Percentiles rank a stretch among this genome's conserved stretches.
Conservation (phyloP, 2,113 vertebrate genomes). For the Platysternon megacephalum region DNA sequence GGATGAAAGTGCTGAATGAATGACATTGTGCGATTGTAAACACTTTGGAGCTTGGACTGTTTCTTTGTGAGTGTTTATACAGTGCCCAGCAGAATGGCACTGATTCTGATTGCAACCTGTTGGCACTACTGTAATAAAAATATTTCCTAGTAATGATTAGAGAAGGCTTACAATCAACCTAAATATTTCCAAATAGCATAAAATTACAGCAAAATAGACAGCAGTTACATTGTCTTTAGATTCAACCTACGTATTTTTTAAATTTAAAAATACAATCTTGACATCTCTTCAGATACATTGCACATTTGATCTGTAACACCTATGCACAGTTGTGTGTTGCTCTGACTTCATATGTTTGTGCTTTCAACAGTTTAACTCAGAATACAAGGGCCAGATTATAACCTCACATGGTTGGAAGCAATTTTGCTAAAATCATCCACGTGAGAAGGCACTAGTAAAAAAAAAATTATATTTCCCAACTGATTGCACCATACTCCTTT, state of each 20-base stretch:
- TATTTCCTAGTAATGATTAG: not conserved
- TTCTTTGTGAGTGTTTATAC: not conserved
- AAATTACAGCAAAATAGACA: not conserved
- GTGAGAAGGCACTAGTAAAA: slow-evolving; percentile 32
- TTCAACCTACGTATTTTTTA: not conserved
- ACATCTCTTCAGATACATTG: not conserved
- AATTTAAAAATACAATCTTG: not conserved
- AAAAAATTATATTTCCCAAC: not conserved
- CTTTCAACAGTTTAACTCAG: slow-evolving; percentile 37
- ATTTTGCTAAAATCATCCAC: not conserved
- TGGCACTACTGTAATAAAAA: accelerated
- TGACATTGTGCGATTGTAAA: not conserved
- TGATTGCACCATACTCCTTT: slow-evolving; percentile 29
- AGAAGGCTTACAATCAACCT: not conserved
- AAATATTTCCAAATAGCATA: not conserved
- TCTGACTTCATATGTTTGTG: slow-evolving; percentile 5
- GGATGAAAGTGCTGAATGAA: not conserved
- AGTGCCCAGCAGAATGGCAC: not conserved
- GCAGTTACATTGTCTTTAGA: not conserved
- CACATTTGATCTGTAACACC: not conserved
- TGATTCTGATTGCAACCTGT: not conserved
- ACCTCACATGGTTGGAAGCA: slow-evolving; percentile 33
- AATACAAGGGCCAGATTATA: slow-evolving; percentile 18
- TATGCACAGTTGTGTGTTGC: not conserved
- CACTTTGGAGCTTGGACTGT: not conserved